A percentile compares a stretch with the other conserved stretches of the same genome.
Evolutionary conservation across 2,888 invertebrate species (phyloP).

Genomic region (Ectemnius continuus): DNA sequence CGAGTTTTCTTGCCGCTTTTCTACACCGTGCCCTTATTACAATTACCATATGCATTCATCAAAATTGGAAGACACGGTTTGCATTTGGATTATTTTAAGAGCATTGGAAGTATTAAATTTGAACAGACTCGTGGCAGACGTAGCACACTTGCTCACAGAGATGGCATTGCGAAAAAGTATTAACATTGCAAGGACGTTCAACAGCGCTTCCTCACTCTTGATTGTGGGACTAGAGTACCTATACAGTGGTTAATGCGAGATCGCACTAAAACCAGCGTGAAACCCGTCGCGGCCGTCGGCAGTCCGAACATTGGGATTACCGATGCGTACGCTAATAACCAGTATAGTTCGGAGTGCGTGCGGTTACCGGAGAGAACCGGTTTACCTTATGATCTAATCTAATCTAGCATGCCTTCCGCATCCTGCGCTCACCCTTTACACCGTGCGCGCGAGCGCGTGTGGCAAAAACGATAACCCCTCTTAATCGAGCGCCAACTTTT

Average conservation of each 20-base stretch:
- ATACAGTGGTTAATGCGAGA: not conserved
- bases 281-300: not conserved
- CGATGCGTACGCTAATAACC: conserved; percentile 2
- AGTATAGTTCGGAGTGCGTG: not conserved
- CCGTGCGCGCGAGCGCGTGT: conserved; percentile 26
- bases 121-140: not conserved
- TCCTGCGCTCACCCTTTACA: conserved; percentile 29
- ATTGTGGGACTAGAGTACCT: no score
- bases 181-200: conserved; percentile 1
- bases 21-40: conserved; percentile 16
- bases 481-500: conserved; percentile 3
- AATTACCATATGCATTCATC: no score
- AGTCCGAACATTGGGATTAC: conserved; percentile 1
- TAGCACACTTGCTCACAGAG: not conserved
- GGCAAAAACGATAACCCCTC: not conserved
- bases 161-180: not conserved
- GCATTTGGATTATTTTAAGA: no score
- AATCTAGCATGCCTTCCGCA: conserved; percentile 20
- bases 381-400: conserved; percentile 10
- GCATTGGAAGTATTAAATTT: not conserved
- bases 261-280: conserved; percentile 2
- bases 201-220: not conserved
- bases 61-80: no score
- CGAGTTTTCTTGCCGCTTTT: conserved; percentile 51
- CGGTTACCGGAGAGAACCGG: not conserved